These are phyloP conservation scores for Myathropa florea DNA, from an alignment of 2,888 invertebrate species.

Conservation along the genomic window DNA sequence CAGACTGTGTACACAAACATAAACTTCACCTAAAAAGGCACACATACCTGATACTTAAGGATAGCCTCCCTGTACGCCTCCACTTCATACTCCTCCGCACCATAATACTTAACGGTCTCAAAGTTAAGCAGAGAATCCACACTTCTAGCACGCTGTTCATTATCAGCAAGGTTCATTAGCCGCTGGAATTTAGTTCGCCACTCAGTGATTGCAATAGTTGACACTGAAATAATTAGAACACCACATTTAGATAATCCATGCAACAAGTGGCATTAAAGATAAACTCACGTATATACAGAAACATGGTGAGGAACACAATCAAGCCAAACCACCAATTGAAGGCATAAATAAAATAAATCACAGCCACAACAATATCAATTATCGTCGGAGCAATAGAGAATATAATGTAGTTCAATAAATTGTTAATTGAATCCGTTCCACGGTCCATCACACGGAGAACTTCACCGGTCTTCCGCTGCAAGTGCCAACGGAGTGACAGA, in stretches of 20 bases:
- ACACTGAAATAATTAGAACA: conserved; percentile 81
- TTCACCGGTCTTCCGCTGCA: conserved; percentile 97
- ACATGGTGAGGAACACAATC: conserved; percentile 96
- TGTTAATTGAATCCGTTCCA: conserved; percentile 97
- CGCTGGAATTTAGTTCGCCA: conserved; percentile 98
- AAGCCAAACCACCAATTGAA: conserved; percentile 98
- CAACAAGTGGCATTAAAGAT: neutral
- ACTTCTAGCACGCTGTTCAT: conserved; percentile 93
- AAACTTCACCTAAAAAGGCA: too few relatives aligned
- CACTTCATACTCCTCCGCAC: conserved; percentile 96
- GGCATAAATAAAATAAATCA: conserved; percentile 91
- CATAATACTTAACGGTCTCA: conserved; percentile 99
- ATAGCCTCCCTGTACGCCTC: conserved; percentile 92
- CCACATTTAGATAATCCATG: conserved; percentile 30
- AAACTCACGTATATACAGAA: conserved; percentile 92
- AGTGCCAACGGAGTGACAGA: conserved; percentile 96
- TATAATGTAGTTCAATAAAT: conserved; percentile 93
- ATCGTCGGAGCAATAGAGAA: conserved; percentile 97
- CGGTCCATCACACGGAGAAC: conserved; percentile 98
- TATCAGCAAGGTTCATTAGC: conserved; percentile 96
- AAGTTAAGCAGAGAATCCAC: conserved; percentile 98
- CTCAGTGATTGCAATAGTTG: conserved; percentile 95
- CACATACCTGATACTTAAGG: conserved; percentile 88
- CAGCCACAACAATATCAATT: conserved; percentile 94
- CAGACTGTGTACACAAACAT: too few relatives aligned